Percentiles rank a stretch among this genome's conserved stretches.
phyloP scores from a whole-genome alignment of 2,113 vertebrate species.

The Eptesicus fuscus region DNA sequence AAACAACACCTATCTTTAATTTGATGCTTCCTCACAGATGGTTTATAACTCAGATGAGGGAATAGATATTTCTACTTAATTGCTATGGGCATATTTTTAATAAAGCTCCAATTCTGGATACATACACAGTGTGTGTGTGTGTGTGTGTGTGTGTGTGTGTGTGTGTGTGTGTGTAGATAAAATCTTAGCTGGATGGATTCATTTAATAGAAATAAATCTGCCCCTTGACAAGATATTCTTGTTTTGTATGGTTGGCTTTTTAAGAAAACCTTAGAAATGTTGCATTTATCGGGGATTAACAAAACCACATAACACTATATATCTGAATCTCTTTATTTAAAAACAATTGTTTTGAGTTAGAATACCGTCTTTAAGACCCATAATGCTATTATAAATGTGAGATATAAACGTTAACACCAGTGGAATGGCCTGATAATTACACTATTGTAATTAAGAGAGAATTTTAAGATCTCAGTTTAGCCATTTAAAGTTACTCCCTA shows the following conservation, averaged over 20 bases:
- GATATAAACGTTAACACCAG: slow-evolving; percentile 20
- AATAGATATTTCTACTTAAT: neutral
- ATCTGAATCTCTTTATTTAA: slow-evolving; percentile 20
- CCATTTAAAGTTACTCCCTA: slow-evolving; percentile 31
- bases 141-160: too few relatives aligned
- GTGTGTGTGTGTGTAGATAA: too few relatives aligned
- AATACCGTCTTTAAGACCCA: neutral
- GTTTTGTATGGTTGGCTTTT: neutral
- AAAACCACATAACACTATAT: neutral
- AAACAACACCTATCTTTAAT: neutral
- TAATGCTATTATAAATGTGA: neutral
- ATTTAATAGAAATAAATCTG: slow-evolving; percentile 28
- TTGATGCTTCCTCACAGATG: neutral
- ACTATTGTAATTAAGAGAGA: slow-evolving; percentile 14
- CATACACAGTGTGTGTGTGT: neutral
- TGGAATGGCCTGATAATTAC: neutral
- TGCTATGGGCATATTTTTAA: neutral
- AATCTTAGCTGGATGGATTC: neutral
- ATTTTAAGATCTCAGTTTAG: slow-evolving; percentile 48
- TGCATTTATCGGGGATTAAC: slow-evolving; percentile 12
- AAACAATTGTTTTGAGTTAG: slow-evolving; percentile 9
- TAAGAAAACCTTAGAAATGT: neutral
- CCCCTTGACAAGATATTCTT: neutral
- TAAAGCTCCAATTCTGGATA: neutral
- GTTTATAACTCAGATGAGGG: neutral